These are phyloP conservation scores for Colletes collaris DNA, from an alignment of 2,888 invertebrate genomes.

Conservation along the genomic window DNA sequence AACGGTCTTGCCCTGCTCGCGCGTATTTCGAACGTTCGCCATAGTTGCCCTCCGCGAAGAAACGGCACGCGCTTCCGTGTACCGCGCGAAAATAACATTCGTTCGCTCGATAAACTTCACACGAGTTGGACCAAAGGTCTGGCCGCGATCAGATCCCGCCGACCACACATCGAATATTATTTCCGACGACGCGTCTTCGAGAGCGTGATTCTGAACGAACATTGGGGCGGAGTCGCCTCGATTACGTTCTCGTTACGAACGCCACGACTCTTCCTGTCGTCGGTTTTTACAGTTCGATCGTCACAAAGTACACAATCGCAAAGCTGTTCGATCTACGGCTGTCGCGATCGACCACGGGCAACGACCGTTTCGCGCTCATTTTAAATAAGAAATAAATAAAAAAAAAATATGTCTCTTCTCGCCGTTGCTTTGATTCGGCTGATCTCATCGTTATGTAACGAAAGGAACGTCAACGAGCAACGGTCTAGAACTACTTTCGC, in stretches of 20 bases:
- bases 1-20: background rate
- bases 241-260: no score
- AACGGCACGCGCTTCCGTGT: slow-evolving; percentile 27
- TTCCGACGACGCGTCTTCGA: no score
- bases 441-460: slow-evolving; percentile 45
- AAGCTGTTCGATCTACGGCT: no score
- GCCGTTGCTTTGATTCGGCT: background rate
- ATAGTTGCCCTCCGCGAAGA: background rate
- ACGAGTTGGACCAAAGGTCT: slow-evolving; percentile 1
- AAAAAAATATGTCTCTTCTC: background rate
- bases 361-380: no score
- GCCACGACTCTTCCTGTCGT: no score
- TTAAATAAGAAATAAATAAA: no score
- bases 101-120: slow-evolving; percentile 20
- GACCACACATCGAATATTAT: background rate
- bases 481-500: slow-evolving; percentile 2
- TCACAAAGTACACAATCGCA: no score
- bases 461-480: slow-evolving; percentile 9
- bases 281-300: no score
- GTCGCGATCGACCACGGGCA: no score
- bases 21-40: slow-evolving; percentile 17
- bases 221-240: no score
- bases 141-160: slow-evolving; percentile 9
- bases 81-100: slow-evolving; percentile 42
- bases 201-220: no score